Percentiles rank a stretch among this genome's conserved stretches.
phyloP scores from a whole-genome alignment of 2,888 invertebrate genomes.

The Luffia ferchaultella region DNA sequence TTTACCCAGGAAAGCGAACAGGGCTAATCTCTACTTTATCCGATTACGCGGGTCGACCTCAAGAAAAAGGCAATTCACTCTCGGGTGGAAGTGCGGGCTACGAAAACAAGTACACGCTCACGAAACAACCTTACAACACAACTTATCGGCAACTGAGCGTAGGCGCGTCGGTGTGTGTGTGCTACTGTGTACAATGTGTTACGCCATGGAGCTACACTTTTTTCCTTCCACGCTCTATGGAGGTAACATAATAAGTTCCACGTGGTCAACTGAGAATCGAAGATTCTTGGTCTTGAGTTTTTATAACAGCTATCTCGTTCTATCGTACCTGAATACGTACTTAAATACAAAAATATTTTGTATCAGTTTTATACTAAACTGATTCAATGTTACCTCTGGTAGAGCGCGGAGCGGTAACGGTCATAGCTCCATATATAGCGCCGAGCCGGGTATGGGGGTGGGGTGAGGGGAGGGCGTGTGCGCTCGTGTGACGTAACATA shows the following conservation, averaged over 20 bases:
- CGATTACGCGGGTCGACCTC: constrained; percentile 52
- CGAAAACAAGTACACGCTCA: constrained; percentile 42
- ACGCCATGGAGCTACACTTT: too few relatives aligned
- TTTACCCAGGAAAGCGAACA: constrained; percentile 30
- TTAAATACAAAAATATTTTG: too few relatives aligned
- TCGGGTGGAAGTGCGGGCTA: constrained; percentile 25
- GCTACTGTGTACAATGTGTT: not conserved
- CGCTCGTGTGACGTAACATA: constrained; percentile 44
- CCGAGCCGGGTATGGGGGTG: not conserved
- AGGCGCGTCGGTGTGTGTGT: constrained; percentile 21
- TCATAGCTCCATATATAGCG: too few relatives aligned
- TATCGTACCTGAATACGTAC: too few relatives aligned
- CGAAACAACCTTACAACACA: constrained; percentile 43
- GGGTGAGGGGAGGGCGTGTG: not conserved
- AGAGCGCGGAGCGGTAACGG: too few relatives aligned
- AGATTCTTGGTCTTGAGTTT: too few relatives aligned
- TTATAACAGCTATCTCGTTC: too few relatives aligned
- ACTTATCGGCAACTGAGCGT: constrained; percentile 33
- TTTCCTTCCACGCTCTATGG: too few relatives aligned
- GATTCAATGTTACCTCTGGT: too few relatives aligned
- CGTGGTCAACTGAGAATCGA: too few relatives aligned
- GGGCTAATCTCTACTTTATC: constrained; percentile 58
- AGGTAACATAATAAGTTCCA: too few relatives aligned
- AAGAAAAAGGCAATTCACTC: constrained; percentile 57
- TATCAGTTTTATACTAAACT: too few relatives aligned